Base-by-base conservation (phyloP, 37 sponge, comb jelly and placozoan species). In the Beroe ovata region DNA sequence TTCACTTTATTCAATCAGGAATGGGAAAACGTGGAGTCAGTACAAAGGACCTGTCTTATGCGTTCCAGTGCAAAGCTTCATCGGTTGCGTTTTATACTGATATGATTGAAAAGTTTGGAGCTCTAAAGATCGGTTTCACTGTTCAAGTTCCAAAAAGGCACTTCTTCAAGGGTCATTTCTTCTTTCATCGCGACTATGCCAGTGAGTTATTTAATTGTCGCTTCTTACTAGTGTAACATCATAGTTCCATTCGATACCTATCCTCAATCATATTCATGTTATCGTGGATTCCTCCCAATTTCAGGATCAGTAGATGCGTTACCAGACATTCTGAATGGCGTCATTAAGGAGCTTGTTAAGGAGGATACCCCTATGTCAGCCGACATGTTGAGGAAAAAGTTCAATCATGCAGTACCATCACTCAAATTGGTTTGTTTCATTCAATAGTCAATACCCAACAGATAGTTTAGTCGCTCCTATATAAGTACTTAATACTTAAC, bases 51-150 rank as follows among this genome's bases (percentile, higher is more conserved):
- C 23, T 77, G 41, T 18, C 8, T 3, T 35, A 77, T 0, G 84
- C 28, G 1, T 77, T 77, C 22, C 28, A 19, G 25, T 42, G 54
- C 25, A 77, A 77, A 40, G 25, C 47, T 6, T 40, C 84, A 3
- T 8, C 47, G 0, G 38, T 77, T n/a, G 22, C 25, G 3, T 77
- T 77, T 25, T 77, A 77, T 29, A 77, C 84, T 14, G 84, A 77
- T 4, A n/a, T 77, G 47, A 1, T 77, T 18, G 84, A 77, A 35
- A 77, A 77, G 26, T 36, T 77, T 33, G 84, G 84, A 1, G 84
- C 84, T 42, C 47, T 40, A 28, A 77, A 77, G 84, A 4, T 77
- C 4, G 32, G 25, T 32, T 29, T 66, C 36, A 6, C 18, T 66
- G 36, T 66, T 1, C 21, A 62, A 18, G 8, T 34, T 66, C 0